These are phyloP conservation scores for Neoaliturus tenellus DNA, from an alignment of 2,888 invertebrate genomes.

Conservation along the genomic window DNA sequence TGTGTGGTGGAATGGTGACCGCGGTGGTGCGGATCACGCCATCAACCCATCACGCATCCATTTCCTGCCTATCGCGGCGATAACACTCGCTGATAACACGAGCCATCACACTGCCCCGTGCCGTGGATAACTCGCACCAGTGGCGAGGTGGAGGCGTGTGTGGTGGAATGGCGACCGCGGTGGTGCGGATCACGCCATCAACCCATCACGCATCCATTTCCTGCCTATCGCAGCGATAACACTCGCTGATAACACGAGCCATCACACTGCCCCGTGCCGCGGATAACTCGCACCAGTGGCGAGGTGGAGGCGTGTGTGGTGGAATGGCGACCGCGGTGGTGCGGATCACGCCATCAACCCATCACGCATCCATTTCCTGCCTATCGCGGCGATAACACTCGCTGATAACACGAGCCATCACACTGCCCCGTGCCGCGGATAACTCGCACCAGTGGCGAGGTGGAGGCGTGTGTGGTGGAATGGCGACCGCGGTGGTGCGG, in stretches of 20 bases:
- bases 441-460: too few relatives aligned
- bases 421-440: not conserved
- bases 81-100: conserved; percentile 10
- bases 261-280: not conserved
- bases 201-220: conserved; percentile 32
- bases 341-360: not conserved
- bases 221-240: not conserved
- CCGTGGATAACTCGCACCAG: too few relatives aligned
- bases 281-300: too few relatives aligned
- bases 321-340: too few relatives aligned
- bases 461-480: too few relatives aligned
- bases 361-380: conserved; percentile 26
- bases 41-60: conserved; percentile 25
- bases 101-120: not conserved
- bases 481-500: not conserved
- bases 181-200: not conserved
- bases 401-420: conserved; percentile 28
- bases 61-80: conserved; percentile 1
- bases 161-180: too few relatives aligned
- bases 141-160: too few relatives aligned
- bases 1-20: too few relatives aligned
- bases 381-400: not conserved
- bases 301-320: too few relatives aligned
- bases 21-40: not conserved
- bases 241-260: conserved; percentile 18